A percentile compares a stretch with the other conserved stretches of the same genome.
Evolutionary conservation across 1,140 invertebrate genomes (phyloP).

Genomic region (Hydropsyche tenuis): DNA sequence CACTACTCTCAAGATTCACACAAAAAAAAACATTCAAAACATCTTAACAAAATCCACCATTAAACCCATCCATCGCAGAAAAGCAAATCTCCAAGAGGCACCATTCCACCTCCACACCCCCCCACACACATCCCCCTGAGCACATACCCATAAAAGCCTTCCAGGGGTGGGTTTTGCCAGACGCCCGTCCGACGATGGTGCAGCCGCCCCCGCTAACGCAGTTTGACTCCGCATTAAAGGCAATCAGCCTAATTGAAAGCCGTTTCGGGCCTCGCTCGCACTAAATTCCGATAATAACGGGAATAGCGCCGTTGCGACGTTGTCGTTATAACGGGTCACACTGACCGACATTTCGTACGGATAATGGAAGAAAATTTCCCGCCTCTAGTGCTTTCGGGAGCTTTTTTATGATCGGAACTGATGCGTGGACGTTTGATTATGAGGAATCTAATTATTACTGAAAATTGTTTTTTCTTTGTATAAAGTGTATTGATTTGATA

Average conservation of each 20-base stretch:
- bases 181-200: constrained; percentile 17
- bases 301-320: neutral
- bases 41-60: too few relatives aligned
- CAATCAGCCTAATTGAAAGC: constrained; percentile 45
- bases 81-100: too few relatives aligned
- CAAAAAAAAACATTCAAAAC: too few relatives aligned
- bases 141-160: neutral
- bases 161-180: constrained; percentile 27
- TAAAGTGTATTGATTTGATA: too few relatives aligned
- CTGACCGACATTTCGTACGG: neutral
- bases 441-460: too few relatives aligned
- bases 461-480: too few relatives aligned
- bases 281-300: constrained; percentile 33
- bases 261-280: constrained; percentile 22
- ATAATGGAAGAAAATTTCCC: too few relatives aligned
- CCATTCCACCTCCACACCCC: neutral
- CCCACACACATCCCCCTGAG: neutral
- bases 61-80: too few relatives aligned
- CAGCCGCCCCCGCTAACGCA: constrained; percentile 35
- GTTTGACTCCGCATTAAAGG: constrained; percentile 41
- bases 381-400: too few relatives aligned
- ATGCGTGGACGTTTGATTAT: too few relatives aligned
- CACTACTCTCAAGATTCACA: too few relatives aligned
- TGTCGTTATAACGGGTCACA: neutral
- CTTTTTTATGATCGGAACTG: too few relatives aligned